A percentile compares a stretch with the other conserved stretches of the same genome.
These are phyloP conservation scores for Gisinianus flammeolus DNA, from an alignment of 2,888 invertebrate species.

Conservation along the genomic window DNA sequence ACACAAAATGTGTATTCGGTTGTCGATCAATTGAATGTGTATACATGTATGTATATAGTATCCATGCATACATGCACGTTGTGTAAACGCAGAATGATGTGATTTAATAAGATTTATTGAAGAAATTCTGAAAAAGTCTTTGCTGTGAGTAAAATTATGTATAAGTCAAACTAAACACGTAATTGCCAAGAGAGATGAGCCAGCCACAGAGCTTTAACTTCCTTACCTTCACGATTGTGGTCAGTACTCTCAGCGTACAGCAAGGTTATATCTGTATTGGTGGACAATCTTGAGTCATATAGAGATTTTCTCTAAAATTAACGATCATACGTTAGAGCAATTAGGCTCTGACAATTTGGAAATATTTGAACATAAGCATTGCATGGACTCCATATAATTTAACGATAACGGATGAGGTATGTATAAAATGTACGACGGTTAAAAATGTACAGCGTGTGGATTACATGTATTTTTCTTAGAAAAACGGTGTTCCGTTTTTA, in stretches of 20 bases:
- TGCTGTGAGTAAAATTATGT: too few species aligned
- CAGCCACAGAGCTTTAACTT: conserved; percentile 59
- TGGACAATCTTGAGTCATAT: conserved; percentile 64
- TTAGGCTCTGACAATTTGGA: conserved; percentile 52
- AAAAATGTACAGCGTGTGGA: conserved; percentile 4
- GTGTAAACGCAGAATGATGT: too few species aligned
- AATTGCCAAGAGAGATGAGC: conserved; percentile 65
- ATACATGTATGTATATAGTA: too few species aligned
- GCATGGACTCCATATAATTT: conserved; percentile 47
- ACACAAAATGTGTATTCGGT: too few species aligned
- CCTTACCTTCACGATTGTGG: conserved; percentile 60
- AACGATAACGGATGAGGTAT: conserved; percentile 52
- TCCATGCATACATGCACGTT: too few species aligned
- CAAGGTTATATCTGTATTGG: conserved; percentile 63
- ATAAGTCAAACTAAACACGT: conserved; percentile 70
- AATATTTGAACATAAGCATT: conserved; percentile 50
- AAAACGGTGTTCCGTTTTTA: too few species aligned
- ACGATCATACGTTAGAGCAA: conserved; percentile 40
- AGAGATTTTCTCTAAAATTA: conserved; percentile 66
- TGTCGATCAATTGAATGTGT: too few species aligned
- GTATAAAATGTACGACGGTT: not conserved
- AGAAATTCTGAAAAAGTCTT: too few species aligned
- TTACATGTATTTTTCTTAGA: conserved; percentile 34
- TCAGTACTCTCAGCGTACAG: too few species aligned
- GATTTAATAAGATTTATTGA: too few species aligned